These are phyloP conservation scores for Ondatra zibethicus DNA, from an alignment of 2,113 vertebrate genomes.

Conservation along the genomic window DNA sequence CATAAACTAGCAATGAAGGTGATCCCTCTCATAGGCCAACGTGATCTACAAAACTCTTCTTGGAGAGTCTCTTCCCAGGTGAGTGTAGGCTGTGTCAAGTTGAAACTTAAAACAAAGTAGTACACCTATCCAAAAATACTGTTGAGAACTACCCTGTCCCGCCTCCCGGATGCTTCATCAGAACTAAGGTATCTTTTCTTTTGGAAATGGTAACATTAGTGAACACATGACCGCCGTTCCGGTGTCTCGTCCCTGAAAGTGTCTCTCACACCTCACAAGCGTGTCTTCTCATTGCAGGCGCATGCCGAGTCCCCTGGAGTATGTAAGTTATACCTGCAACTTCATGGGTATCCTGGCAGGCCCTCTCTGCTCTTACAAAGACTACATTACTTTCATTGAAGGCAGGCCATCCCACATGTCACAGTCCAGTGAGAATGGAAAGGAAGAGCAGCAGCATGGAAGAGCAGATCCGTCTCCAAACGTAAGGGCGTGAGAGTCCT, in stretches of 20 bases:
- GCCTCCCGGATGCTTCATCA: background rate
- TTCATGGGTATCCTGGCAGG: slow-evolving; percentile 99
- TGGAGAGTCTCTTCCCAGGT: background rate
- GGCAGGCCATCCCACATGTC: slow-evolving; percentile 91
- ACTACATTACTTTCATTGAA: slow-evolving; percentile 98
- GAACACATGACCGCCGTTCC: background rate
- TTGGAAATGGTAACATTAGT: background rate
- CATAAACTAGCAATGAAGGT: background rate
- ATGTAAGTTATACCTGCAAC: slow-evolving; percentile 99
- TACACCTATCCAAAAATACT: background rate
- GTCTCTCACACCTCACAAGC: slow-evolving; percentile 62
- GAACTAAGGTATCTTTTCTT: background rate
- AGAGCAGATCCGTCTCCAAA: slow-evolving; percentile 94
- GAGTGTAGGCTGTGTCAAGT: background rate
- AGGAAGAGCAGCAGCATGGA: slow-evolving; percentile 90
- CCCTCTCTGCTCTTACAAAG: slow-evolving; percentile 97
- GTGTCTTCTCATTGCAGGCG: slow-evolving; percentile 89
- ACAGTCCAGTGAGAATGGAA: slow-evolving; percentile 91
- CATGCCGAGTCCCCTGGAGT: slow-evolving; percentile 98
- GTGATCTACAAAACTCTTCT: background rate
- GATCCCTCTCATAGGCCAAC: background rate
- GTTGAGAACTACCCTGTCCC: fast-evolving
- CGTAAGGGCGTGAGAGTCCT: slow-evolving; percentile 85
- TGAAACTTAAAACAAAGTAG: background rate
- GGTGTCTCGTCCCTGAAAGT: background rate